Percentiles rank a stretch among this genome's conserved stretches.
Evolutionary conservation across 2,888 invertebrate genomes (phyloP).

Genomic region (Ypsolopha sequella): DNA sequence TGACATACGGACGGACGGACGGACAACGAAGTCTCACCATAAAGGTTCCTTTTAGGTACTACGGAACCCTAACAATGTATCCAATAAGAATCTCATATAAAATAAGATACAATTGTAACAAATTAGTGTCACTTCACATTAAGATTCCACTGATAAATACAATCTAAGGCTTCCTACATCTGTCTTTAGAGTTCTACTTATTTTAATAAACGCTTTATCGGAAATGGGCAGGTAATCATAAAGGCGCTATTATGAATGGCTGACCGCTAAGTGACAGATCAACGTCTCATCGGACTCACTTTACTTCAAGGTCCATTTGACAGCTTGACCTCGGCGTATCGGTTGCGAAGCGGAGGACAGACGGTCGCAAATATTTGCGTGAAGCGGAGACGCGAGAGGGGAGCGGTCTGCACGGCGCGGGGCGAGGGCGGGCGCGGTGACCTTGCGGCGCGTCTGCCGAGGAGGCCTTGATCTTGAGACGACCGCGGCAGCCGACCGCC

Average conservation of each 20-base stretch:
- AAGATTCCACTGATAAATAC: too few relatives aligned
- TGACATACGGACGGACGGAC: too few relatives aligned
- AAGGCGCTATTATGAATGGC: not conserved
- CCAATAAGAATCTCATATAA: too few relatives aligned
- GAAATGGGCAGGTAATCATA: not conserved
- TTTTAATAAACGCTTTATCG: too few relatives aligned
- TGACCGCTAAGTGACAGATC: slow-evolving; percentile 2
- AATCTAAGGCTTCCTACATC: too few relatives aligned
- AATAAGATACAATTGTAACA: too few relatives aligned
- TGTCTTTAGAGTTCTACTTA: too few relatives aligned
- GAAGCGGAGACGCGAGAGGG: slow-evolving; percentile 31
- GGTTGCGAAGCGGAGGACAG: slow-evolving; percentile 69
- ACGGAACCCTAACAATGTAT: too few relatives aligned
- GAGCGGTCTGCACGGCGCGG: slow-evolving; percentile 15
- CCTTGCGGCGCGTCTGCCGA: slow-evolving; percentile 62
- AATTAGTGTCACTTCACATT: too few relatives aligned
- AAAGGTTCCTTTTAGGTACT: too few relatives aligned
- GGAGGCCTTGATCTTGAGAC: slow-evolving; percentile 69
- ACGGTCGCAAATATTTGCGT: slow-evolving; percentile 68
- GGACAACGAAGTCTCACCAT: too few relatives aligned
- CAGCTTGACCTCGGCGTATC: slow-evolving; percentile 67
- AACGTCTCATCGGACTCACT: slow-evolving; percentile 41
- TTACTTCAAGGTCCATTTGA: slow-evolving; percentile 62
- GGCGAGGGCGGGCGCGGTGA: slow-evolving; percentile 30
- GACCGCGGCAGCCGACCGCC: slow-evolving; percentile 30